Percentiles rank a stretch among this genome's conserved stretches.
Evolutionary conservation across 2,888 invertebrate species (phyloP).

Genomic region (Plebejus anna): DNA sequence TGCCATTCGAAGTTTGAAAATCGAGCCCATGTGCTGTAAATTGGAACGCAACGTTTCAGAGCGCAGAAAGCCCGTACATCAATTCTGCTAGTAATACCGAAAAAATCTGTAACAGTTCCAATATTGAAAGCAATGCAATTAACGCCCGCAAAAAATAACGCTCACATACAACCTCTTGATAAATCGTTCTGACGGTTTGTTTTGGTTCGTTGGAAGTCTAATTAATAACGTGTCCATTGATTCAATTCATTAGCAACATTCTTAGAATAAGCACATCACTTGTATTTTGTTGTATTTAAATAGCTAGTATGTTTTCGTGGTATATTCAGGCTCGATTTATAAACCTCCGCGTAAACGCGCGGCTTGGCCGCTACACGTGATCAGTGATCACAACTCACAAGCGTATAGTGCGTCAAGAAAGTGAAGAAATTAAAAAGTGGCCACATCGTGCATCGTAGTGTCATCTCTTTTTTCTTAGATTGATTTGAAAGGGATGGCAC

Average conservation of each 20-base stretch:
- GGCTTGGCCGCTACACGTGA: neutral
- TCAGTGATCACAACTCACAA: neutral
- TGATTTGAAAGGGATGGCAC: too few relatives aligned
- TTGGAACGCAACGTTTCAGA: too few relatives aligned
- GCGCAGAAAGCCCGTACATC: too few relatives aligned
- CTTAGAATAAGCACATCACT: constrained; percentile 17
- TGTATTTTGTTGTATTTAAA: neutral
- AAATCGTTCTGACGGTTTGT: neutral
- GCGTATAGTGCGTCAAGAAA: too few relatives aligned
- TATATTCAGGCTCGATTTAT: neutral
- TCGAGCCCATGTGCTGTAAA: too few relatives aligned
- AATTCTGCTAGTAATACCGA: too few relatives aligned
- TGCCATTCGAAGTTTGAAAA: too few relatives aligned
- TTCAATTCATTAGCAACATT: constrained; percentile 29
- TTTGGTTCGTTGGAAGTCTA: constrained; percentile 2
- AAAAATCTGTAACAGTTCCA: neutral
- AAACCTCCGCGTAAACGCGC: too few relatives aligned
- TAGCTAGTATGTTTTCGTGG: constrained; percentile 4
- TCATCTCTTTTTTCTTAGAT: too few relatives aligned
- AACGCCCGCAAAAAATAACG: neutral
- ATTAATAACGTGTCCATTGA: neutral
- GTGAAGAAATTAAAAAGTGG: too few relatives aligned
- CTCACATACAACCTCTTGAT: neutral
- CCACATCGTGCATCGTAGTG: too few relatives aligned
- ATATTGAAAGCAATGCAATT: neutral